Evolutionary conservation across 2,888 invertebrate genomes (phyloP), one percentile per base, ranked within the genome.

Genomic region (Matsumyia berberina): DNA sequence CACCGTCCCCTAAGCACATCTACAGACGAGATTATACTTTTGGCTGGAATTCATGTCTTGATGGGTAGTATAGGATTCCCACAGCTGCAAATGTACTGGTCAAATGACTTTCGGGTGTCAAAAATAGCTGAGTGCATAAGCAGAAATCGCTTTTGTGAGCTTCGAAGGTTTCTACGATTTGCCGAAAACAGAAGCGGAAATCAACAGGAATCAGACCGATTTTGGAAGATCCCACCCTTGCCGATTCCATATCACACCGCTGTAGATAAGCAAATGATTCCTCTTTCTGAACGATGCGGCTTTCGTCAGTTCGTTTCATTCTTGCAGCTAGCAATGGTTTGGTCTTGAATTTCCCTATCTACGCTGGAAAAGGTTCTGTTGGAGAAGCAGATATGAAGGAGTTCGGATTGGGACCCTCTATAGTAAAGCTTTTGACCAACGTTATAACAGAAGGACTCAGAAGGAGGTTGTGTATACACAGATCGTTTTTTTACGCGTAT

Each of bases 401-500:
- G 33, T 58, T 58, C 24, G 57, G 57, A 58, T 58, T 37, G 39
- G 17, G 37, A 37, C 17, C 57, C 24, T 35, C 33, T 57, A 17
- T 35, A 57, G 37, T 57, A 37, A 58, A 58, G 24, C 19, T 58
- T 39, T n/a, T 58, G 17, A 58, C 35, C 57, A 58, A 19, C 37
- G 37, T 35, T 58, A 37, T 58, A 58, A 58, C n/a, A n/a, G n/a
- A n/a, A n/a, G n/a, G n/a, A n/a, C n/a, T n/a, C 17, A 37, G 57
- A 58, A 58, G 37, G 39, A 58, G 57, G 39, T 3, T 58, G 37
- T 37, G 57, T 58, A 19, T 58, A 58, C 17, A 58, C 17, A 35
- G 39, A 58, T 58, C 37, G 57, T 58, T 58, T 58, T 58, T 37
- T n/a, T n/a, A n/a, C n/a, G n/a, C n/a, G n/a, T n/a, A n/a, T n/a